phyloP scores from a whole-genome alignment of 2,888 invertebrate genomes.

The Dryobotodes eremita region DNA sequence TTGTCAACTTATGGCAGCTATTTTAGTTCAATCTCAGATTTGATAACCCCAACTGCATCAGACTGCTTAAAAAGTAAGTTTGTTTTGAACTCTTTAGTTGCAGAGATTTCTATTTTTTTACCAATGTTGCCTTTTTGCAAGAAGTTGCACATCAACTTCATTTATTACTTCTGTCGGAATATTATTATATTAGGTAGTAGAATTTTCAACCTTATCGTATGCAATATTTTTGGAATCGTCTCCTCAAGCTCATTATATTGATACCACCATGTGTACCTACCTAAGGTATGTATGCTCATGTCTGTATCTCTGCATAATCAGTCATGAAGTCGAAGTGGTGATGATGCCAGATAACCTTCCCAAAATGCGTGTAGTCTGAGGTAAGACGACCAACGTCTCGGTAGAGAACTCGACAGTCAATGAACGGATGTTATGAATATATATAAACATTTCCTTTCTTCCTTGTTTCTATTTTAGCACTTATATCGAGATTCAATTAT shows the following conservation, averaged over 20 bases:
- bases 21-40: neutral
- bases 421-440: constrained; percentile 16
- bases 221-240: neutral
- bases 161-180: neutral
- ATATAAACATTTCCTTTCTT: constrained; percentile 34
- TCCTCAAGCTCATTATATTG: neutral
- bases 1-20: neutral
- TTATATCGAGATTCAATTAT: constrained; percentile 16
- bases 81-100: neutral
- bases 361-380: neutral
- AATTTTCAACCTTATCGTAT: neutral
- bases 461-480: constrained; percentile 37
- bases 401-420: neutral
- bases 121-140: neutral
- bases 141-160: neutral
- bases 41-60: neutral
- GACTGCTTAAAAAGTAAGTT: neutral
- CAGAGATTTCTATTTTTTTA: neutral
- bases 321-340: neutral
- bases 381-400: neutral
- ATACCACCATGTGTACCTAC: neutral
- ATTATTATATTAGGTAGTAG: neutral
- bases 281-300: neutral
- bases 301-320: neutral
- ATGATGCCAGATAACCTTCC: neutral